Base-by-base conservation (phyloP, 2,797 vertebrate species). In the Stomatorhinus walkeri region DNA sequence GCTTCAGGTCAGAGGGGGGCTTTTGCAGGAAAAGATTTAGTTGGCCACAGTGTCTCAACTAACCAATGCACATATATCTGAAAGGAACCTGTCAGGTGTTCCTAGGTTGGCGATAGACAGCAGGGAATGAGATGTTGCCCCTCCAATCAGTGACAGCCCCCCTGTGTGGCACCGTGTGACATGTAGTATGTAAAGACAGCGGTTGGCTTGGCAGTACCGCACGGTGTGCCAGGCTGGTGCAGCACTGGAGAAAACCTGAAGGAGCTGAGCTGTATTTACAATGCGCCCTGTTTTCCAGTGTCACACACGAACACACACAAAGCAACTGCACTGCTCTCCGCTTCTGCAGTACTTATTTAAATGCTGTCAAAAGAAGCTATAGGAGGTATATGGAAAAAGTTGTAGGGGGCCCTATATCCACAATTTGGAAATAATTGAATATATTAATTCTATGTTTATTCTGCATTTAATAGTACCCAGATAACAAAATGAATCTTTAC, bases 181-280 rank as follows among this genome's bases (percentile, higher is more conserved):
- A 51, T 85, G 84, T 85, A 85, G 84, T 51, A 28, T 85, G 84
- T 85, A 85, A 51, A 85, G 84, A 85, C 48, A 85, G 84, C 9
- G 83, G 83, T 85, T 52, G 49, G 46, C 49, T 85, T 85, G 43
- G 83, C 84, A 85, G 84, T 43, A 81, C 19, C 7, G 40, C 36
- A 81, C 2, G 40, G 40, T 2, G 16, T 81, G 76, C 76, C 40
- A 48, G 84, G 84, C 12, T 54, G 84, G 24, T 51, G 84, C 48
- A 51, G 49, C 12, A 32, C 51, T 52, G 51, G 8, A 51, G 24
- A 51, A 51, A 85, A 52, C 83, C 49, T 51, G 48, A 85, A 51
- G 51, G 52, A 32, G 85, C 28, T 36, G 51, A 87, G 49, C 49
- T 59, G 49, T 12, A n/a, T 56, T 87, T 87, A 24, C 52, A 22